These are phyloP conservation scores for Unio pictorum DNA, from an alignment of 2,888 invertebrate species.

Conservation along the genomic window DNA sequence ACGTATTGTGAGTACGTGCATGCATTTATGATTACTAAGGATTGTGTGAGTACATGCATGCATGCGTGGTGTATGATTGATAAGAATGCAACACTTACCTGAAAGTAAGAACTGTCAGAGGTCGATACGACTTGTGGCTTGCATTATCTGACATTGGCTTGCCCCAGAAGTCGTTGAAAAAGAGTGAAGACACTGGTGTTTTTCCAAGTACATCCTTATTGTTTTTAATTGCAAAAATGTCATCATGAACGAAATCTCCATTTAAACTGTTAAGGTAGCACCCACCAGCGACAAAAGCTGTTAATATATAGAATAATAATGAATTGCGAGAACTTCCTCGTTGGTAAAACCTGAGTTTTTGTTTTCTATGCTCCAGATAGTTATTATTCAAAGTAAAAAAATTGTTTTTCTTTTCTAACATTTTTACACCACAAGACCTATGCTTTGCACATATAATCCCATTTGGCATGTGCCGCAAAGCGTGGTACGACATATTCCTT, in stretches of 20 bases:
- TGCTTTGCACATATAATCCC: no score
- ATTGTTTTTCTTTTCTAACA: no score
- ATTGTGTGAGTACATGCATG: no score
- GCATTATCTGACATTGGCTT: slow-evolving; percentile 85
- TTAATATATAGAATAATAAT: slow-evolving; percentile 15
- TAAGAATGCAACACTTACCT: slow-evolving; percentile 77
- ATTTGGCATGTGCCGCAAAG: no score
- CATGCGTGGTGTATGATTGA: neutral
- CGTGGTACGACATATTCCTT: no score
- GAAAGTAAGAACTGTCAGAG: slow-evolving; percentile 86
- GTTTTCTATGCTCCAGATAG: no score
- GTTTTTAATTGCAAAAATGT: slow-evolving; percentile 86
- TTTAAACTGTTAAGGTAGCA: slow-evolving; percentile 53
- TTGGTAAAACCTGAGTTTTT: no score
- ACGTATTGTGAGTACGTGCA: no score
- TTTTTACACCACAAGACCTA: no score
- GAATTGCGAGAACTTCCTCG: neutral
- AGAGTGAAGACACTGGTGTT: slow-evolving; percentile 33
- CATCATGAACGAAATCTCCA: slow-evolving; percentile 88
- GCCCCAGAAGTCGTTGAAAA: slow-evolving; percentile 86
- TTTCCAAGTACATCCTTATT: slow-evolving; percentile 86
- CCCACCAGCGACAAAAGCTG: slow-evolving; percentile 32
- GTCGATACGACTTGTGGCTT: slow-evolving; percentile 91
- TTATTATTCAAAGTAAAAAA: no score
- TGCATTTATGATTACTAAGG: no score